Evolutionary conservation across 64 coral and sea anemone species (phyloP).

Genomic region (Astreopora myriophthalma): DNA sequence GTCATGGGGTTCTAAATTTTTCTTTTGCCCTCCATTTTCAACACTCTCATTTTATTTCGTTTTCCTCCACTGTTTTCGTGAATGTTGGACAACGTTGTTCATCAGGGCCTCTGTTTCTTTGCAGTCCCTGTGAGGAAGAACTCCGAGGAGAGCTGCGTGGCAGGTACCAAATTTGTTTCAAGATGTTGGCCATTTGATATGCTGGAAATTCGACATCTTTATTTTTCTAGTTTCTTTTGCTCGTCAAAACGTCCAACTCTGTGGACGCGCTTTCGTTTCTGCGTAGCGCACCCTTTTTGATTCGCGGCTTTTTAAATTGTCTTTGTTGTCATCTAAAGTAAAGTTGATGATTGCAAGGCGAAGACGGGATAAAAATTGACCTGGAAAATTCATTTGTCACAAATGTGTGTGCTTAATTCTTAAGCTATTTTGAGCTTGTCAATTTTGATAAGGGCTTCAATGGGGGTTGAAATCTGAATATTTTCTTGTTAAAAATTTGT

Average conservation of each 20-base stretch:
- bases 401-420: no score
- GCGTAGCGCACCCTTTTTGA: no score
- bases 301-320: no score
- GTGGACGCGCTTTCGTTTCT: no score
- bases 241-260: no score
- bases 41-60: no score
- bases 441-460: neutral
- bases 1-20: neutral
- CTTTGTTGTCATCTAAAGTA: no score
- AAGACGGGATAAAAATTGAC: neutral
- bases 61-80: neutral
- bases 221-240: no score
- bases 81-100: neutral
- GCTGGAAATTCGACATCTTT: no score
- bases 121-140: constrained; percentile 5
- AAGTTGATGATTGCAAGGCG: neutral
- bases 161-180: neutral
- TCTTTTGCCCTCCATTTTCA: no score
- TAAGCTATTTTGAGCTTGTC: neutral
- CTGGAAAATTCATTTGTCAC: neutral
- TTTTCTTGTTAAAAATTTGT: neutral
- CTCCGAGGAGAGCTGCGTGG: neutral
- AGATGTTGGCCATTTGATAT: neutral
- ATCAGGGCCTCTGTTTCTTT: neutral
- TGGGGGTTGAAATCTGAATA: no score